Conservation (phyloP, 2,888 invertebrate species). For the Tenthredo livida region DNA sequence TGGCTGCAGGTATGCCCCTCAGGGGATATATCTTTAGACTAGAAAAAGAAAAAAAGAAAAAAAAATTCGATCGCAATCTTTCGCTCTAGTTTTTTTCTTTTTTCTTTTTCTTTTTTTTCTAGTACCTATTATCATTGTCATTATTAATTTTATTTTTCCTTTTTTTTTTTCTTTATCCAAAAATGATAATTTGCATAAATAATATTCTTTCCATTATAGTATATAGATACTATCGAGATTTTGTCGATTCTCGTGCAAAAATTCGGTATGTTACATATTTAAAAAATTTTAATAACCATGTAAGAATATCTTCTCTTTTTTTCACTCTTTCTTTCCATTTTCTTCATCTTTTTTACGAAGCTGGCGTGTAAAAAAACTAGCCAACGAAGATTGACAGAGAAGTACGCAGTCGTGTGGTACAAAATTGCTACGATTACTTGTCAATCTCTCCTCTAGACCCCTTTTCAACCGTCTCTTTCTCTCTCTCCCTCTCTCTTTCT, state of each 20-base stretch:
- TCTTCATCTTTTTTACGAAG: not conserved
- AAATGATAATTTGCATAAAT: no score
- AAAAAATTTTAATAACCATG: no score
- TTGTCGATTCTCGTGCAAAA: no score
- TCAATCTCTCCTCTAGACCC: not conserved
- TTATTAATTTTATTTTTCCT: not conserved
- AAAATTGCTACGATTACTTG: conserved; percentile 21
- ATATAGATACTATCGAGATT: no score
- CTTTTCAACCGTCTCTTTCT: not conserved
- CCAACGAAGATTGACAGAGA: conserved; percentile 19
- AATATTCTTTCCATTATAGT: no score
- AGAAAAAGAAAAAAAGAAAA: not conserved
- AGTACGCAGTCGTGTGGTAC: not conserved
- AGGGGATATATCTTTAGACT: not conserved
- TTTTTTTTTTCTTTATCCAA: no score
- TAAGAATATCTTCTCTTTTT: not conserved
- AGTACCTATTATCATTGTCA: no score
- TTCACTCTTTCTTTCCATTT: not conserved
- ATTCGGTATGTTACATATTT: not conserved
- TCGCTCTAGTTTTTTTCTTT: not conserved
- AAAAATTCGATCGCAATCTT: not conserved
- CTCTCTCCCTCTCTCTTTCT: not conserved
- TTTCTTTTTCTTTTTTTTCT: not conserved
- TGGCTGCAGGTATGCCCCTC: not conserved
- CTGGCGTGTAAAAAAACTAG: not conserved